Percentiles rank a stretch among this genome's conserved stretches.
These are phyloP conservation scores for Bombus fervidus DNA, from an alignment of 1,140 invertebrate species.

Conservation along the genomic window DNA sequence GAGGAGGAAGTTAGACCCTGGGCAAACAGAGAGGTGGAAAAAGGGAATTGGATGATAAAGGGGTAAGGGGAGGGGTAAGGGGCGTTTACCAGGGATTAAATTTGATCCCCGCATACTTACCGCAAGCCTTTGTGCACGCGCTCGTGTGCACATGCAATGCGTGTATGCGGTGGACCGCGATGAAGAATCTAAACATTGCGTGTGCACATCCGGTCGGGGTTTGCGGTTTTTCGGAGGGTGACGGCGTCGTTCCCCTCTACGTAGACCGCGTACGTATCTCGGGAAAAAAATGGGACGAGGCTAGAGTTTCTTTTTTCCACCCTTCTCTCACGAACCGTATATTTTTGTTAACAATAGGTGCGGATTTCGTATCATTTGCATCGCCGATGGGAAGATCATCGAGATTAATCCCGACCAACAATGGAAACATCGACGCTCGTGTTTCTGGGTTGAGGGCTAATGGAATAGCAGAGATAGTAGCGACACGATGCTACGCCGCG, in stretches of 20 bases:
- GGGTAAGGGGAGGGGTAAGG: conserved; percentile 8
- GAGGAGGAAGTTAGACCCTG: not conserved
- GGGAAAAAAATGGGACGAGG: not conserved
- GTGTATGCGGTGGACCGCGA: conserved; percentile 63
- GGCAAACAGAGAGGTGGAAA: not conserved
- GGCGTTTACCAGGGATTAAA: conserved; percentile 64
- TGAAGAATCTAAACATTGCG: conserved; percentile 67
- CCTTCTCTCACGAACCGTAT: not conserved
- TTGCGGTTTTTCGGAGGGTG: conserved; percentile 57
- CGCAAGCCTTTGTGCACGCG: conserved; percentile 60
- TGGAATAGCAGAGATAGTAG: conserved; percentile 6
- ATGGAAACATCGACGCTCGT: conserved; percentile 49
- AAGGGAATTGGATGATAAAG: not conserved
- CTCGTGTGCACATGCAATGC: conserved; percentile 41
- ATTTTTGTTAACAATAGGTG: not conserved
- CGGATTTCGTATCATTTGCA: conserved; percentile 34
- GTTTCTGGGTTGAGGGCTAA: conserved; percentile 29
- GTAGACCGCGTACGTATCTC: not conserved
- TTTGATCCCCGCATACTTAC: conserved; percentile 67
- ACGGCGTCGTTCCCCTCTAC: not conserved
- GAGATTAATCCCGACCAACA: conserved; percentile 35
- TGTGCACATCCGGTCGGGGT: conserved; percentile 55
- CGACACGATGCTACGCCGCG: not conserved
- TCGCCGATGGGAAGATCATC: conserved; percentile 45
- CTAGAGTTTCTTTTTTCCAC: conserved; percentile 19